Conservation (phyloP, 1,140 invertebrate species). For the Drosophila varians region DNA sequence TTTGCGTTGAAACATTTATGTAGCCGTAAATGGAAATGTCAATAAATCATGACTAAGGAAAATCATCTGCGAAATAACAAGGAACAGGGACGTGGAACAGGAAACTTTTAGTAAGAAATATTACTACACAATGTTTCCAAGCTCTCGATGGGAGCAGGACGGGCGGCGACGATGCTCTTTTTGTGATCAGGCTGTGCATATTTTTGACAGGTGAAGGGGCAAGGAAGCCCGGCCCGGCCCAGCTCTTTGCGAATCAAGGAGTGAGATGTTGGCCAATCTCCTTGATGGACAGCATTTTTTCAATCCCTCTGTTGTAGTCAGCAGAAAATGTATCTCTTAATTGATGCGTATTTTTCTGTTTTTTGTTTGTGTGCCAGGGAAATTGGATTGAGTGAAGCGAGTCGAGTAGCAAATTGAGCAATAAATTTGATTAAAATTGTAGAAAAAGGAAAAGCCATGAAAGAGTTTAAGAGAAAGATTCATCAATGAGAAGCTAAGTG, state of each 20-base stretch:
- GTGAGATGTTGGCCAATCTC: slow-evolving; percentile 31
- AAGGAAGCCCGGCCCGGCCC: slow-evolving; percentile 6
- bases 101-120: slow-evolving; percentile 63
- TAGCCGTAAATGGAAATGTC: slow-evolving; percentile 80
- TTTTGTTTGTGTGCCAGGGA: slow-evolving; percentile 13
- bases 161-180: neutral
- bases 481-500: neutral
- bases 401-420: slow-evolving; percentile 51
- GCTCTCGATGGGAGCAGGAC: neutral
- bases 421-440: slow-evolving; percentile 46
- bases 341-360: slow-evolving; percentile 29
- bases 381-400: slow-evolving; percentile 46
- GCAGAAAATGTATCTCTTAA: slow-evolving; percentile 36
- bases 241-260: slow-evolving; percentile 17
- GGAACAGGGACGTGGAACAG: slow-evolving; percentile 47
- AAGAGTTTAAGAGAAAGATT: neutral
- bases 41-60: slow-evolving; percentile 70
- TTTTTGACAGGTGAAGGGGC: slow-evolving; percentile 12
- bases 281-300: slow-evolving; percentile 6
- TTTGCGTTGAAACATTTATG: slow-evolving; percentile 79
- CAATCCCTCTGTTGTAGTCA: slow-evolving; percentile 15
- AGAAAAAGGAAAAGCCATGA: slow-evolving; percentile 6
- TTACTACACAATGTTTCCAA: slow-evolving; percentile 21
- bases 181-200: neutral
- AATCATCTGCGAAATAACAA: slow-evolving; percentile 56